Conservation (phyloP, 1,140 invertebrate species). For the Drosophila subpulchrella region DNA sequence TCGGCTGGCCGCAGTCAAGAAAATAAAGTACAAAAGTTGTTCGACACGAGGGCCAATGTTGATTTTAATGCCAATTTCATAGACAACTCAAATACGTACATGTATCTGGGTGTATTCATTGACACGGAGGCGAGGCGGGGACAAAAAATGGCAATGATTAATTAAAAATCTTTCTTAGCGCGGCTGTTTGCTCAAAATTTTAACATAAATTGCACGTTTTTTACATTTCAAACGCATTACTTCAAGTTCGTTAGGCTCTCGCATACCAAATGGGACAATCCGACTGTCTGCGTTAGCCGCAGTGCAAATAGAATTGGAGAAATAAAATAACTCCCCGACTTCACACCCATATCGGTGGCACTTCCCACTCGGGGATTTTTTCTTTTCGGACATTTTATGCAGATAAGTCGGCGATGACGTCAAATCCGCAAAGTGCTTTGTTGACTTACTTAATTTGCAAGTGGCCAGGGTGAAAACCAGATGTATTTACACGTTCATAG, state of each 20-base stretch:
- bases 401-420: constrained; percentile 67
- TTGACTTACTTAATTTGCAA: constrained; percentile 83
- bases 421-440: constrained; percentile 82
- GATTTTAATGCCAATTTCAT: constrained; percentile 81
- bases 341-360: constrained; percentile 56
- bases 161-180: constrained; percentile 60
- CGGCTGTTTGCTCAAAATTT: constrained; percentile 75
- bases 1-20: constrained; percentile 80
- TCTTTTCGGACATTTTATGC: constrained; percentile 56
- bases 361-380: constrained; percentile 15
- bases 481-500: background rate
- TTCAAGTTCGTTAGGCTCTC: constrained; percentile 82
- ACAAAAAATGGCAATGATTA: constrained; percentile 74
- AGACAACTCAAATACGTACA: constrained; percentile 69
- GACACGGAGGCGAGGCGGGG: constrained; percentile 1
- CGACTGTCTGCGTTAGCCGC: constrained; percentile 60
- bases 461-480: constrained; percentile 39
- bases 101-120: background rate
- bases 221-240: constrained; percentile 84
- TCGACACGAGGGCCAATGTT: constrained; percentile 52
- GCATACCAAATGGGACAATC: constrained; percentile 75
- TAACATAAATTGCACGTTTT: constrained; percentile 83
- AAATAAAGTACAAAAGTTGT: constrained; percentile 77
- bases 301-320: constrained; percentile 73
- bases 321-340: constrained; percentile 42